These are phyloP conservation scores for Amniataba percoides DNA, from an alignment of 2,797 vertebrate species.

Conservation along the genomic window DNA sequence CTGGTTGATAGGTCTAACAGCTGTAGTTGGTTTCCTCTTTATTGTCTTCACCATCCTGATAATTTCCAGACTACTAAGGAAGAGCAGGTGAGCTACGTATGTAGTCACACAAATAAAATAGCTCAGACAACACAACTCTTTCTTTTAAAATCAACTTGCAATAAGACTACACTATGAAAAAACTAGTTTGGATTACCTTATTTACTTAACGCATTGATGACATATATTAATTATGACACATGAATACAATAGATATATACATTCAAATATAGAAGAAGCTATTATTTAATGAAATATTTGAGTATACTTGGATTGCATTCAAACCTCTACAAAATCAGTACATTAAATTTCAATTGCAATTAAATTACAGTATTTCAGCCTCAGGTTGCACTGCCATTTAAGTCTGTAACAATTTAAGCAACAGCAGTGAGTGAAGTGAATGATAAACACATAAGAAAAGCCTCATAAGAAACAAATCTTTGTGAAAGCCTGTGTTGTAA, in stretches of 20 bases:
- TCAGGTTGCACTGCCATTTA: not conserved
- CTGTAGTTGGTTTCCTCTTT: constrained; percentile 89
- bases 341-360: not conserved
- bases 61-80: constrained; percentile 79
- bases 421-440: too few relatives aligned
- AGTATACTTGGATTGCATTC: too few relatives aligned
- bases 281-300: not conserved
- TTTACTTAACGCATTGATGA: too few relatives aligned
- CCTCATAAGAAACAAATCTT: not conserved
- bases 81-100: constrained; percentile 79
- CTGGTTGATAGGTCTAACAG: constrained; percentile 88
- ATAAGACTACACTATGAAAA: not conserved
- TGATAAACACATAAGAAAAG: not conserved
- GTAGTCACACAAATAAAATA: constrained; percentile 3
- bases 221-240: too few relatives aligned
- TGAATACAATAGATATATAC: too few relatives aligned
- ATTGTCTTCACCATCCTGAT: constrained; percentile 86
- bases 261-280: not conserved
- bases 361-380: not conserved
- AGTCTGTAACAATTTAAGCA: too few relatives aligned
- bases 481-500: not conserved
- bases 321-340: too few relatives aligned
- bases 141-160: not conserved
- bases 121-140: not conserved
- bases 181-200: not conserved